Percentiles rank a stretch among this genome's conserved stretches.
Conservation (phyloP, 2,888 invertebrate species). For the Colostygia pectinataria region DNA sequence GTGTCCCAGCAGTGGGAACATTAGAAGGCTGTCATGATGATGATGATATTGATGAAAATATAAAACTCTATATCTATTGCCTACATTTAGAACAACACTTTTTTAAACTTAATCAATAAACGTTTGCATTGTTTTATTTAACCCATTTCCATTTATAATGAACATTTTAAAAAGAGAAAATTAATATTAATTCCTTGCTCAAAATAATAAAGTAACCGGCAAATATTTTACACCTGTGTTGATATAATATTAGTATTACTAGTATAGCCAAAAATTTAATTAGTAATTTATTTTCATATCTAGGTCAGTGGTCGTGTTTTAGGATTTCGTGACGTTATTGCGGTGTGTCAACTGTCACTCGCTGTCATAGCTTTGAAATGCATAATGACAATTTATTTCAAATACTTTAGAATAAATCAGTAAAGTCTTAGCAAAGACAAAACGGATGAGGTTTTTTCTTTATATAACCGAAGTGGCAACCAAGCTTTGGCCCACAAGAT, state of each 20-base stretch:
- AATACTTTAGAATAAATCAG: constrained; percentile 9
- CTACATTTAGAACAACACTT: too few relatives aligned
- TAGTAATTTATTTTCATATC: constrained; percentile 38
- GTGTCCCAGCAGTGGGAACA: too few relatives aligned
- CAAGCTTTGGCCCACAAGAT: too few relatives aligned
- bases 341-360: constrained; percentile 35
- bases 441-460: too few relatives aligned
- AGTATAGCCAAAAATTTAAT: constrained; percentile 39
- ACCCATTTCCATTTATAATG: constrained; percentile 1
- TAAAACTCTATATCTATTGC: too few relatives aligned
- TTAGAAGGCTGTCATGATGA: too few relatives aligned
- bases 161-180: constrained; percentile 1
- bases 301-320: constrained; percentile 39
- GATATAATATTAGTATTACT: constrained; percentile 35
- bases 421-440: background rate
- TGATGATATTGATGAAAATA: too few relatives aligned
- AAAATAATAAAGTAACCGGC: constrained; percentile 4
- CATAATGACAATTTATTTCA: constrained; percentile 29
- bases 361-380: constrained; percentile 30
- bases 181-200: background rate
- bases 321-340: constrained; percentile 29
- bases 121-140: too few relatives aligned
- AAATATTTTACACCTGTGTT: constrained; percentile 20
- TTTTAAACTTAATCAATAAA: too few relatives aligned
- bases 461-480: too few relatives aligned